phyloP scores from a whole-genome alignment of 2,113 vertebrate species.

The Microtus pennsylvanicus region DNA sequence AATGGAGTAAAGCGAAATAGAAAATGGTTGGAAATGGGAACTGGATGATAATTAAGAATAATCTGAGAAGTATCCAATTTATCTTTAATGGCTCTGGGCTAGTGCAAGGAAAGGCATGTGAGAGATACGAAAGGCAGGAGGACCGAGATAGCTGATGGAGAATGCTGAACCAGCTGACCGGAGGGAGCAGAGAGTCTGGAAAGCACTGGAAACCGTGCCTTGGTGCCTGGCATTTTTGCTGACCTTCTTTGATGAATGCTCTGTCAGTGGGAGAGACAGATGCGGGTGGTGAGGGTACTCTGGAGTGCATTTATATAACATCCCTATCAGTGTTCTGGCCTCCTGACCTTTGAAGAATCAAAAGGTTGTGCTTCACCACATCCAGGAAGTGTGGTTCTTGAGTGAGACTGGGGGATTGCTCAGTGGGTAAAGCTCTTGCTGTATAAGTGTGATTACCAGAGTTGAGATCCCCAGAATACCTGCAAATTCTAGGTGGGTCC shows the following conservation, averaged over 20 bases:
- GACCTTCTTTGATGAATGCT: not conserved
- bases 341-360: conserved; percentile 8
- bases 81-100: not conserved
- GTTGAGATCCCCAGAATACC: not conserved
- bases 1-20: not conserved
- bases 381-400: not conserved
- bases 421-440: not conserved
- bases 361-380: not conserved
- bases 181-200: not conserved
- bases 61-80: not conserved
- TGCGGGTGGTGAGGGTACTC: not conserved
- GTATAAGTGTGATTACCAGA: not conserved
- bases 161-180: no score
- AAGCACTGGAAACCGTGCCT: not conserved
- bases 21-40: not conserved
- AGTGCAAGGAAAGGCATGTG: not conserved
- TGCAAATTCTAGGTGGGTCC: not conserved
- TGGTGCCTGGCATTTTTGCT: not conserved
- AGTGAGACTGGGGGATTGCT: not conserved
- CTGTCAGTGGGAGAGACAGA: not conserved
- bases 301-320: not conserved
- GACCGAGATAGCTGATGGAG: not conserved
- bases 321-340: not conserved
- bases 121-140: not conserved
- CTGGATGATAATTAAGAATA: not conserved